These are phyloP conservation scores for Pseudochirops cupreus DNA, from an alignment of 2,797 vertebrate species.

Conservation along the genomic window DNA sequence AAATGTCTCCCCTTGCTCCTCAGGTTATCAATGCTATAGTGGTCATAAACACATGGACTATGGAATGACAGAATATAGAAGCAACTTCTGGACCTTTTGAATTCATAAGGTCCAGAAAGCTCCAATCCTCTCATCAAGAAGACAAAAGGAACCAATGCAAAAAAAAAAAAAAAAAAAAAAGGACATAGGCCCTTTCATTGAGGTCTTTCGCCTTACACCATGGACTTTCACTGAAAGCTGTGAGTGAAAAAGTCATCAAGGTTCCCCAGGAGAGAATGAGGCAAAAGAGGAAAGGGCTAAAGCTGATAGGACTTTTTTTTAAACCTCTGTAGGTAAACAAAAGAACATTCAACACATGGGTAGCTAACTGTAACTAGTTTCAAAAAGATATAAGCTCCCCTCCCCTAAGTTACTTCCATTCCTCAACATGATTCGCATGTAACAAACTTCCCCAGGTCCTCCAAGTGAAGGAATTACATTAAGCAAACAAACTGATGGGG, in stretches of 20 bases:
- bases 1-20: background rate
- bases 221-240: background rate
- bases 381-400: background rate
- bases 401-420: background rate
- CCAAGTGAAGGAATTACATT: background rate
- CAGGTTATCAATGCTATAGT: background rate
- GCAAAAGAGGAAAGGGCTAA: background rate
- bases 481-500: background rate
- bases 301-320: background rate
- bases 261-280: background rate
- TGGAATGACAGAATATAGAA: background rate
- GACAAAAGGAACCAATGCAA: background rate
- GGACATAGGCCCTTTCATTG: background rate
- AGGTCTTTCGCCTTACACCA: background rate
- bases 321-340: background rate
- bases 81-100: background rate
- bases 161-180: background rate
- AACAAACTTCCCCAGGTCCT: background rate
- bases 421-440: background rate
- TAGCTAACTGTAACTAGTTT: background rate
- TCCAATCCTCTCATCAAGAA: background rate
- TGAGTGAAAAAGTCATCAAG: background rate
- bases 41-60: background rate
- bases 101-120: background rate
- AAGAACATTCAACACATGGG: background rate